A percentile compares a stretch with the other conserved stretches of the same genome.
Conservation (phyloP, 2,113 vertebrate species). For the Stegastes partitus region DNA sequence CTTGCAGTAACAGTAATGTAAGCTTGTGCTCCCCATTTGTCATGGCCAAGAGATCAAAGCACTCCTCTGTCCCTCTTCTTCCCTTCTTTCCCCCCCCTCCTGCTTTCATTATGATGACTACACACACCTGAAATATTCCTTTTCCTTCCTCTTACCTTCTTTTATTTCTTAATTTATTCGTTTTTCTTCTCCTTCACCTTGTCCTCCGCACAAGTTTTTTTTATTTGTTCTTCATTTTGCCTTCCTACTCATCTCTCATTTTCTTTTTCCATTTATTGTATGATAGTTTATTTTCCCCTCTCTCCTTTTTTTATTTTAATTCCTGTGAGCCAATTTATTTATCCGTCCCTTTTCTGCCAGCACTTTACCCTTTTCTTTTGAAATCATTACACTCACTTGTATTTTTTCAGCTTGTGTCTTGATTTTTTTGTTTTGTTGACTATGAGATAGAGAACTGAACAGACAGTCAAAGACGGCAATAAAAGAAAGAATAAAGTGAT, state of each 20-base stretch:
- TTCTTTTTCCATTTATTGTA: background rate
- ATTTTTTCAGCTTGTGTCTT: background rate
- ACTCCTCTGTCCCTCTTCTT: slow-evolving; percentile 39
- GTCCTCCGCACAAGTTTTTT: too few relatives aligned
- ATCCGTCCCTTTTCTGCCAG: background rate
- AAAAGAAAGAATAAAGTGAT: slow-evolving; percentile 2
- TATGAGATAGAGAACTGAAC: slow-evolving; percentile 14
- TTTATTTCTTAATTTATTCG: slow-evolving; percentile 15
- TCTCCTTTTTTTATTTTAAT: background rate
- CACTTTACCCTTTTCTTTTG: slow-evolving; percentile 7
- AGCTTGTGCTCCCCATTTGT: slow-evolving; percentile 66
- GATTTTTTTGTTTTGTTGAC: slow-evolving; percentile 13
- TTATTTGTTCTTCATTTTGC: background rate
- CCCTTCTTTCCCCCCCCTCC: background rate
- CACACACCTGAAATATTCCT: slow-evolving; percentile 57
- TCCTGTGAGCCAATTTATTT: slow-evolving; percentile 2
- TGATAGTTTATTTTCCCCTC: background rate
- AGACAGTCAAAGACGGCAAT: slow-evolving; percentile 4
- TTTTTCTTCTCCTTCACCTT: background rate
- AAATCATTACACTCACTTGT: background rate
- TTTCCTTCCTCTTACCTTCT: slow-evolving; percentile 10
- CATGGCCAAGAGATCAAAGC: slow-evolving; percentile 73
- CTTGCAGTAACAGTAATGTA: slow-evolving; percentile 45
- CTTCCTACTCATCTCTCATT: slow-evolving; percentile 4
- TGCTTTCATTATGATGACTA: slow-evolving; percentile 52